Evolutionary conservation across 2,797 vertebrate species (phyloP).

Genomic region (Erithacus rubecula): DNA sequence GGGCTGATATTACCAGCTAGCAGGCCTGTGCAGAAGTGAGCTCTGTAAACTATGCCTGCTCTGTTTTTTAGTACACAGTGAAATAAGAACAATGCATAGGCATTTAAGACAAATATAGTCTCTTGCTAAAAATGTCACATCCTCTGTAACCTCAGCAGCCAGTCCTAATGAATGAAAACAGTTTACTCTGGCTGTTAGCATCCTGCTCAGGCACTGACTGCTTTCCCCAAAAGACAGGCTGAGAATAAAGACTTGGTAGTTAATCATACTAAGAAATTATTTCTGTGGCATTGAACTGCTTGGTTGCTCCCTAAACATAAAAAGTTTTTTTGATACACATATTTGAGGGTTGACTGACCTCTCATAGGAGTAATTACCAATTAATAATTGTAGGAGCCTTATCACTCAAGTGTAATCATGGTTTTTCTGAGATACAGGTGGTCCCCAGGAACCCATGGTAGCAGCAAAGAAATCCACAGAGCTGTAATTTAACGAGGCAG

Average conservation of each 20-base stretch:
- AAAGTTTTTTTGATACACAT: background rate
- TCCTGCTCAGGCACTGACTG: background rate
- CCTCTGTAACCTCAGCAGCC: background rate
- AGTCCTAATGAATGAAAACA: background rate
- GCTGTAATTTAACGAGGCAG: background rate
- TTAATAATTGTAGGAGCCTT: background rate
- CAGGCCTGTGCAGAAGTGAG: background rate
- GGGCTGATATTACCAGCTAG: background rate
- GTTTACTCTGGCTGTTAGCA: background rate
- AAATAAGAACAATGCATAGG: background rate
- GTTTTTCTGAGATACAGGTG: background rate
- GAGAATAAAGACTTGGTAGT: background rate
- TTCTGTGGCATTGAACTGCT: background rate
- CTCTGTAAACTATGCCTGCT: background rate
- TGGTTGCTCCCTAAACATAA: background rate
- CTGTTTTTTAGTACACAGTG: background rate
- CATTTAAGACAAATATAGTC: background rate
- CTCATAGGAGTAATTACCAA: background rate
- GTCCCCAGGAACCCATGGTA: background rate
- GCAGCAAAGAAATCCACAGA: background rate
- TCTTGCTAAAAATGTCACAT: background rate
- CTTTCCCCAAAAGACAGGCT: background rate
- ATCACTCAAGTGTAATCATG: background rate
- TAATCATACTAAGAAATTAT: background rate
- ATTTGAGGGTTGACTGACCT: background rate